Percentiles rank a stretch among this genome's conserved stretches.
phyloP scores from a whole-genome alignment of 1,140 invertebrate genomes.

The Eumeta japonica region DNA sequence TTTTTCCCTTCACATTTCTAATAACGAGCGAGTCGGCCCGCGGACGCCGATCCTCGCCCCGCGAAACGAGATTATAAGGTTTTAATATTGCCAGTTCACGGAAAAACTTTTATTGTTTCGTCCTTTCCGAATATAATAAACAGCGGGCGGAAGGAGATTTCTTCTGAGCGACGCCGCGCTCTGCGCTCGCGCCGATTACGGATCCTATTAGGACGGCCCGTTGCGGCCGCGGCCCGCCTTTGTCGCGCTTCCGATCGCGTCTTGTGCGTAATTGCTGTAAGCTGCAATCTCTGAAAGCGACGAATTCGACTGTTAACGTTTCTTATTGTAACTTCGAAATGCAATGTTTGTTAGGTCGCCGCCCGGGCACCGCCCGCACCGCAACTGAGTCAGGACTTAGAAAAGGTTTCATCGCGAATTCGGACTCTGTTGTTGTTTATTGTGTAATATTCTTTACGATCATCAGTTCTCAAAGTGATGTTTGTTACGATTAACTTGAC shows the following conservation, averaged over 20 bases:
- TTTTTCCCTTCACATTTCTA: constrained; percentile 32
- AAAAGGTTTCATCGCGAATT: no score
- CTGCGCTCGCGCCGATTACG: constrained; percentile 27
- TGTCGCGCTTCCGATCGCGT: constrained; percentile 37
- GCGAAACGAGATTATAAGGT: constrained; percentile 38
- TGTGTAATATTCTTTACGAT: no score
- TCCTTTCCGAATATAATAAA: constrained; percentile 31
- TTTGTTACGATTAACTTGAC: no score
- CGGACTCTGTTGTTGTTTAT: no score
- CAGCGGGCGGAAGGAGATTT: constrained; percentile 29
- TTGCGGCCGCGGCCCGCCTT: constrained; percentile 22
- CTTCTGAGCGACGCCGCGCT: constrained; percentile 33
- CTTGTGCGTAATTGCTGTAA: constrained; percentile 39
- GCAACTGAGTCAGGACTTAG: no score
- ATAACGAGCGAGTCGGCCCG: constrained; percentile 36
- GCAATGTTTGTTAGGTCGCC: no score
- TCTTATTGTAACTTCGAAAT: no score
- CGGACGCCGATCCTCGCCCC: constrained; percentile 16
- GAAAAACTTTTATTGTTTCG: constrained; percentile 40
- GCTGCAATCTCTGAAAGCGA: constrained; percentile 16
- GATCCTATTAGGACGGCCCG: constrained; percentile 32
- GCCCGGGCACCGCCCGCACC: neutral
- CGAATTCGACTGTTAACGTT: neutral
- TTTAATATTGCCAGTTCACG: constrained; percentile 38
- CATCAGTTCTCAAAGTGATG: no score